Percentiles rank a stretch among this genome's conserved stretches.
These are phyloP conservation scores for Stegophylla sp. DNA, from an alignment of 2,888 invertebrate genomes.

Conservation along the genomic window DNA sequence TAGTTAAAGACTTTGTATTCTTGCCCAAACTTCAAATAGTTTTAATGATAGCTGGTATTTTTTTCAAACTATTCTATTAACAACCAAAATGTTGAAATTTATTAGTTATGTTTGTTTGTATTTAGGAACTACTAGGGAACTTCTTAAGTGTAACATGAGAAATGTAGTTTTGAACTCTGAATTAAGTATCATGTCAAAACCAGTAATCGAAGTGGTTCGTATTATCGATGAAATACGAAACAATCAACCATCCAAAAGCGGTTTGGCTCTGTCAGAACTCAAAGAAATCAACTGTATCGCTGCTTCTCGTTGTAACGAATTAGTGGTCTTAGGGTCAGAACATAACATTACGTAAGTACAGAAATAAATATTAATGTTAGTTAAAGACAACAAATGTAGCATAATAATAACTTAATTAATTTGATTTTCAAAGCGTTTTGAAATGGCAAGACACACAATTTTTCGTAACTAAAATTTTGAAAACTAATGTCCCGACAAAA, in stretches of 20 bases:
- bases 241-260: constrained; percentile 28
- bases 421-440: constrained; percentile 27
- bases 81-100: neutral
- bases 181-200: constrained; percentile 52
- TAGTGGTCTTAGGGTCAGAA: constrained; percentile 46
- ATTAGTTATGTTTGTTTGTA: neutral
- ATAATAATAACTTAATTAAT: neutral
- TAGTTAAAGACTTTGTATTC: constrained; percentile 53
- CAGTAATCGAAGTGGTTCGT: constrained; percentile 44
- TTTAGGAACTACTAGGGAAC: constrained; percentile 43
- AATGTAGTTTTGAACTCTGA: constrained; percentile 35
- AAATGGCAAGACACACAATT: constrained; percentile 50
- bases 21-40: constrained; percentile 58
- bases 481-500: constrained; percentile 49
- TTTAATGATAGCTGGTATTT: constrained; percentile 58
- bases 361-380: neutral
- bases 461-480: constrained; percentile 40
- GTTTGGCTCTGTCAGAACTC: constrained; percentile 35
- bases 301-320: constrained; percentile 39
- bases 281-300: constrained; percentile 54
- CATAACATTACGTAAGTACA: constrained; percentile 47
- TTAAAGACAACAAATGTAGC: neutral
- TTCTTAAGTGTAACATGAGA: constrained; percentile 54
- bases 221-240: constrained; percentile 46
- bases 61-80: neutral